Evolutionary conservation across 2,888 invertebrate species (phyloP).

Genomic region (Amphipyra tragopoginis): DNA sequence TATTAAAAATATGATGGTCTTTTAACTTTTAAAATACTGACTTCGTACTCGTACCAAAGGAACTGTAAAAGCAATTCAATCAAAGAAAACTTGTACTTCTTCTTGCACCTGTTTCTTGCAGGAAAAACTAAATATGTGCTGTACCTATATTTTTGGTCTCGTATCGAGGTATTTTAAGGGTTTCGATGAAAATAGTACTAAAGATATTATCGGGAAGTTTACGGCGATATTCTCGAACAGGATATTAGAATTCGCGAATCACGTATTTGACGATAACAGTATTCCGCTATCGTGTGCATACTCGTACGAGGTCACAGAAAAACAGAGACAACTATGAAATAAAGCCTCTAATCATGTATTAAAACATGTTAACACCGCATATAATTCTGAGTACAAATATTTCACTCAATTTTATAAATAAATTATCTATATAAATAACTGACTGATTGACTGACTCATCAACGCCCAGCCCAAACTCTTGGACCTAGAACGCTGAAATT

Average conservation of each 20-base stretch:
- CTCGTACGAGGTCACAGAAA: constrained; percentile 15
- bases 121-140: constrained; percentile 45
- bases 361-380: not conserved
- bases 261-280: constrained; percentile 8
- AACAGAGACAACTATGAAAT: not conserved
- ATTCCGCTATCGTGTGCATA: not conserved
- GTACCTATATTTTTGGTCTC: constrained; percentile 12
- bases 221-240: constrained; percentile 46
- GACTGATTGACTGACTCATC: no score
- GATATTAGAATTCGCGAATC: constrained; percentile 48
- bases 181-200: constrained; percentile 30
- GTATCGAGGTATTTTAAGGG: constrained; percentile 21
- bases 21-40: constrained; percentile 10
- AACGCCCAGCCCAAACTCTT: no score
- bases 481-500: no score
- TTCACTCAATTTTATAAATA: no score
- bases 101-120: constrained; percentile 36
- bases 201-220: constrained; percentile 49
- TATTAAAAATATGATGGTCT: constrained; percentile 14
- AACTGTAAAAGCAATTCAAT: constrained; percentile 31
- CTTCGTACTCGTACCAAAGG: constrained; percentile 1
- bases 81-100: constrained; percentile 23
- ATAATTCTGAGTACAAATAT: no score
- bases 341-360: no score
- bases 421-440: no score